A percentile compares a stretch with the other conserved stretches of the same genome.
Conservation (phyloP, 2,888 invertebrate genomes). For the Anthrax anthrax region DNA sequence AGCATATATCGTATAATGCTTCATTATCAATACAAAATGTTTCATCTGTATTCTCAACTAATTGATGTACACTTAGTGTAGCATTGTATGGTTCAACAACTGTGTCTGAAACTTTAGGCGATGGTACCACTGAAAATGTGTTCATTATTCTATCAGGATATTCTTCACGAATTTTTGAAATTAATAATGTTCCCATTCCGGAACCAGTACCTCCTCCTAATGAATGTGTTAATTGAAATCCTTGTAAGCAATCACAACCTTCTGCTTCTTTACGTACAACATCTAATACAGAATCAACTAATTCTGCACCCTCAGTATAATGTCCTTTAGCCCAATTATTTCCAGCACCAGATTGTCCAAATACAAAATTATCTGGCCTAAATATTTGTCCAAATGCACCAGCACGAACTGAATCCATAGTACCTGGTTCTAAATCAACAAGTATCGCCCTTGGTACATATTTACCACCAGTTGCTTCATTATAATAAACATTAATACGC, state of each 20-base stretch:
- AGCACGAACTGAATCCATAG: constrained; percentile 92
- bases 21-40: constrained; percentile 88
- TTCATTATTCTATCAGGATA: constrained; percentile 79
- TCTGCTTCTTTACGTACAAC: constrained; percentile 78
- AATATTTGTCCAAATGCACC: constrained; percentile 90
- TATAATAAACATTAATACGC: constrained; percentile 91
- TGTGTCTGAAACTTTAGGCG: constrained; percentile 59
- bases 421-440: constrained; percentile 91
- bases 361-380: constrained; percentile 91
- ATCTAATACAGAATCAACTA: constrained; percentile 72
- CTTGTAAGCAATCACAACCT: constrained; percentile 81
- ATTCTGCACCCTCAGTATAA: constrained; percentile 84
- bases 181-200: constrained; percentile 74
- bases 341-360: constrained; percentile 74
- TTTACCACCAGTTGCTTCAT: constrained; percentile 85
- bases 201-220: constrained; percentile 81
- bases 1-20: constrained; percentile 85
- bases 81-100: constrained; percentile 74
- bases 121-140: constrained; percentile 71
- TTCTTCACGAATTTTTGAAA: constrained; percentile 79
- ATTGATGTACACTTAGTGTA: constrained; percentile 72
- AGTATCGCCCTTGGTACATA: constrained; percentile 89
- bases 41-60: constrained; percentile 83
- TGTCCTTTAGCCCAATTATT: constrained; percentile 87
- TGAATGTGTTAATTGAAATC: constrained; percentile 70